A percentile compares a stretch with the other conserved stretches of the same genome.
Evolutionary conservation across 1,140 invertebrate genomes (phyloP).

Genomic region (Neodiprion virginianus): DNA sequence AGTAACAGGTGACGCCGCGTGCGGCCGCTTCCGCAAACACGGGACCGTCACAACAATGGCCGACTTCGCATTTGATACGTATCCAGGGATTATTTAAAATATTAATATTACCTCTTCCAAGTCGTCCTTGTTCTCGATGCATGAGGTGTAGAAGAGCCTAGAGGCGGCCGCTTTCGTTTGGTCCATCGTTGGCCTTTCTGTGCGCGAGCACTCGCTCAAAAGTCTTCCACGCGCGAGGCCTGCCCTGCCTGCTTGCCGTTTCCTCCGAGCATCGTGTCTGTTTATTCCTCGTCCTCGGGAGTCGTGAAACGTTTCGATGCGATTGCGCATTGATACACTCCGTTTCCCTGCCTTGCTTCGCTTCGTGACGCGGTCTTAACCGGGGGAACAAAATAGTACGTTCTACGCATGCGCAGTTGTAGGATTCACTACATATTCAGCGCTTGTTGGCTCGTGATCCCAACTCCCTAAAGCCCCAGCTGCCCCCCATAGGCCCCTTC

Average conservation of each 20-base stretch:
- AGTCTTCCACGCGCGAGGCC: not conserved
- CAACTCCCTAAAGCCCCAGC: slow-evolving; percentile 34
- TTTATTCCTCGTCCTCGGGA: slow-evolving; percentile 51
- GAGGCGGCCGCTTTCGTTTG: slow-evolving; percentile 48
- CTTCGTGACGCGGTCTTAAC: slow-evolving; percentile 39
- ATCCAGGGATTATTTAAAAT: slow-evolving; percentile 51
- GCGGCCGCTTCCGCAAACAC: slow-evolving; percentile 35
- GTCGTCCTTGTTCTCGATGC: slow-evolving; percentile 83
- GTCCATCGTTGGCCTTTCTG: slow-evolving; percentile 44
- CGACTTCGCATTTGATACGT: slow-evolving; percentile 54
- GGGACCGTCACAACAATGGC: slow-evolving; percentile 57
- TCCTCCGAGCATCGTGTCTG: slow-evolving; percentile 58
- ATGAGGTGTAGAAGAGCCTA: slow-evolving; percentile 66
- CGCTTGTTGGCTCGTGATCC: slow-evolving; percentile 23
- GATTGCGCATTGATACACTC: slow-evolving; percentile 56
- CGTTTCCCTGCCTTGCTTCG: slow-evolving; percentile 32
- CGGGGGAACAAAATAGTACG: slow-evolving; percentile 41
- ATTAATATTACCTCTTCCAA: slow-evolving; percentile 77
- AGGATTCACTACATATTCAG: slow-evolving; percentile 13
- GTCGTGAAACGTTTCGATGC: slow-evolving; percentile 50
- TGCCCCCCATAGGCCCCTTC: slow-evolving; percentile 26
- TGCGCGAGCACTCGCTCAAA: slow-evolving; percentile 6
- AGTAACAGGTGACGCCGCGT: slow-evolving; percentile 44
- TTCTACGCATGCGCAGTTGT: slow-evolving; percentile 31
- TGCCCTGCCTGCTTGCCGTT: slow-evolving; percentile 55